Conservation (phyloP, 2,888 invertebrate genomes). For the Pristionchus japonicus region DNA sequence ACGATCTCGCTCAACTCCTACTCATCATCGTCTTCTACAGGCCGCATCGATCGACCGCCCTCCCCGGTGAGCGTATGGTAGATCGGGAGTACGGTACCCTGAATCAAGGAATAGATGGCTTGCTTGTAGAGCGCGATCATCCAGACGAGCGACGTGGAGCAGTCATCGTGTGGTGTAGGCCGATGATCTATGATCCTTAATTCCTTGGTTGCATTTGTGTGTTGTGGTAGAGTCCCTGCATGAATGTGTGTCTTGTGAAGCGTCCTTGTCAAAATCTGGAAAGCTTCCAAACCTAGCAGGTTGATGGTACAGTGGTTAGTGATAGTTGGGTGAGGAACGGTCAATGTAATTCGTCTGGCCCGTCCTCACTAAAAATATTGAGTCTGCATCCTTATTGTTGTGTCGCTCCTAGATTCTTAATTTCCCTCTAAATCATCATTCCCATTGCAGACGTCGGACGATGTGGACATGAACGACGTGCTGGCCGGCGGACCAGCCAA, state of each 20-base stretch:
- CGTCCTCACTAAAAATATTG: background rate
- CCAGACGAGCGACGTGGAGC: conserved; percentile 13
- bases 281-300: background rate
- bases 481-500: background rate
- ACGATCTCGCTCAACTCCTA: background rate
- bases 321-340: background rate
- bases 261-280: background rate
- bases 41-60: background rate
- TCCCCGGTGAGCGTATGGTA: conserved; percentile 14
- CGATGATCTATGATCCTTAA: background rate
- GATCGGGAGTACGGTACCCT: background rate
- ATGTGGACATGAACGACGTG: conserved; percentile 28
- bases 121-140: conserved; percentile 10
- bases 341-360: background rate
- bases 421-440: no score
- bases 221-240: background rate
- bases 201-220: background rate
- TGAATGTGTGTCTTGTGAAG: background rate
- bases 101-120: background rate
- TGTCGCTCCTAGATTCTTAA: no score
- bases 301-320: background rate
- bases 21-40: background rate
- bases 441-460: background rate
- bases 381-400: background rate
- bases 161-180: conserved; percentile 10